Base-by-base conservation (phyloP, 2,888 invertebrate genomes). In the Neelides folsomi region DNA sequence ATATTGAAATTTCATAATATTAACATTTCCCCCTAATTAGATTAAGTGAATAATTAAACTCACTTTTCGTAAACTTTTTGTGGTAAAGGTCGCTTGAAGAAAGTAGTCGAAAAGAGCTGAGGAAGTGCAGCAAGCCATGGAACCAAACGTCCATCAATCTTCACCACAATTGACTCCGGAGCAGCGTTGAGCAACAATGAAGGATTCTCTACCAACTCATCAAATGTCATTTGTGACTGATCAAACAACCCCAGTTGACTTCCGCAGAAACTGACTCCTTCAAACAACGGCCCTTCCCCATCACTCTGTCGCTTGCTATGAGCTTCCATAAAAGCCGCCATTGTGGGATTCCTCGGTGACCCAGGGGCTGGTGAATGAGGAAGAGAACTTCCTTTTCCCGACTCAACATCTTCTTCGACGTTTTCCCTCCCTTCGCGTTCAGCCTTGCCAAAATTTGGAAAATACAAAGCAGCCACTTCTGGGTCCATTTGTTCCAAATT, bases 381-480 rank as follows among this genome's bases (percentile, higher is more conserved):
- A 65, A 95, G 74, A 48, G 94, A 94, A 38, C 90, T 87, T 40
- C 95, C 95, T 71, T 92, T 92, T 58, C 95, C 95, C 56, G 93
- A 93, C 73, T 95, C 94, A 62, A 85, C 83, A 75, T 95, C 95
- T 70, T 89, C 89, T 64, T 93, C 92, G 56, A 83, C 68, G 5
- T 63, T 60, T 37, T 39, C 46, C 36, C 48, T 51, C 52, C 54
- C 50, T 12, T 16, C 34, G 37, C 55, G 40, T 53, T 59, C 61
- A 46, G 60, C 59, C 50, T 59, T 55, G 15, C 54, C 59, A 47
- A 55, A 58, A 18, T 58, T 60, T 12, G 87, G 80, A 72, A 95
- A 80, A 76, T 94, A 86, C 66, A 93, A 76, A 67, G 88, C 80
- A 61, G 87, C 82, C 59, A 87, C 80, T 71, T 93, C 88, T n/a